Evolutionary conservation across 1,140 invertebrate genomes (phyloP).

Genomic region (Triops cancriformis): DNA sequence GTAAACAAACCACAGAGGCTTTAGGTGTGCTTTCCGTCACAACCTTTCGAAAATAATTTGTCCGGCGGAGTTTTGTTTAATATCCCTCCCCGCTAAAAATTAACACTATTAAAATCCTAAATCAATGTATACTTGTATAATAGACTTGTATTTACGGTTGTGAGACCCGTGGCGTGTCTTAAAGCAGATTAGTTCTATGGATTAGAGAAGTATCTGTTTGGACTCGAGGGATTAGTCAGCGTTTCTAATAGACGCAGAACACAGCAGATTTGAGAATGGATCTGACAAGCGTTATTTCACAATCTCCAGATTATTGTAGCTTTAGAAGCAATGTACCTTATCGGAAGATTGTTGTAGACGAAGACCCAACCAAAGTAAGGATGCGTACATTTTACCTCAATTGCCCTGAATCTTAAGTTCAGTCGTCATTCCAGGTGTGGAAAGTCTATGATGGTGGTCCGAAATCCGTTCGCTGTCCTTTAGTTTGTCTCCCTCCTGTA

Average conservation of each 20-base stretch:
- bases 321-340: constrained; percentile 74
- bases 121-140: no score
- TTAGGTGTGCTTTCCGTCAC: no score
- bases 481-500: constrained; percentile 77
- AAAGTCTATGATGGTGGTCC: constrained; percentile 80
- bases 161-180: neutral
- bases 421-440: constrained; percentile 58
- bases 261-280: neutral
- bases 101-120: no score
- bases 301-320: constrained; percentile 69
- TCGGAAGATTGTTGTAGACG: constrained; percentile 70
- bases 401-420: constrained; percentile 16
- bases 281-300: neutral
- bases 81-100: no score
- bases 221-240: neutral
- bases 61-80: no score
- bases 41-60: no score
- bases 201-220: neutral
- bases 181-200: neutral
- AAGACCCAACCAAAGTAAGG: constrained; percentile 60
- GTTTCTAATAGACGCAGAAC: neutral
- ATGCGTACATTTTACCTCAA: neutral
- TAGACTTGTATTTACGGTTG: no score
- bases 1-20: no score
- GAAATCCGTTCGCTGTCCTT: constrained; percentile 61